Conservation (phyloP, 2,113 vertebrate species). For the Sterrhoptilus dennistouni region DNA sequence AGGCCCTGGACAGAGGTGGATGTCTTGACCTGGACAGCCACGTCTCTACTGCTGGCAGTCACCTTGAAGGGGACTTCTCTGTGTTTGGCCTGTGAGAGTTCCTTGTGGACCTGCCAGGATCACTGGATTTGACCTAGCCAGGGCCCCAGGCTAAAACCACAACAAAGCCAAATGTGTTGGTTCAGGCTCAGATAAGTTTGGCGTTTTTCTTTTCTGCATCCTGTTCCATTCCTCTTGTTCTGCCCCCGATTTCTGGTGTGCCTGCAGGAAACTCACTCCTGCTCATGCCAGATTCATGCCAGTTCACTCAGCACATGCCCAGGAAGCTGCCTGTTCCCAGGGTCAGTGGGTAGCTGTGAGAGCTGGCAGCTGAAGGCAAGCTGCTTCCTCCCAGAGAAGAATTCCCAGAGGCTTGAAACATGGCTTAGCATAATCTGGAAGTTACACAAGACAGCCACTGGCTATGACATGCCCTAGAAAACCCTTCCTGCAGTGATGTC, state of each 20-base stretch:
- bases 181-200: background rate
- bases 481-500: background rate
- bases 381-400: background rate
- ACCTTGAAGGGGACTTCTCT: background rate
- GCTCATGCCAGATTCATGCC: background rate
- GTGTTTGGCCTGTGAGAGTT: background rate
- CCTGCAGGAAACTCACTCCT: background rate
- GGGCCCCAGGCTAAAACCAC: background rate
- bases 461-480: background rate
- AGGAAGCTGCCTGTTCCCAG: background rate
- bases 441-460: background rate
- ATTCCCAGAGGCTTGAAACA: background rate
- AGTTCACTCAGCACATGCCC: accelerated
- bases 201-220: background rate
- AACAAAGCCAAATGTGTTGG: background rate
- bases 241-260: accelerated
- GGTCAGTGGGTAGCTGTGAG: background rate
- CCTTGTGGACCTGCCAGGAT: background rate
- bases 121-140: background rate
- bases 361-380: background rate
- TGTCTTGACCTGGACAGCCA: background rate
- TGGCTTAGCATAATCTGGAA: background rate
- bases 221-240: background rate
- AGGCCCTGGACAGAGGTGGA: background rate
- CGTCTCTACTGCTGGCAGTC: background rate